phyloP scores from a whole-genome alignment of 64 coral and sea anemone genomes.

The Pocillopora verrucosa region DNA sequence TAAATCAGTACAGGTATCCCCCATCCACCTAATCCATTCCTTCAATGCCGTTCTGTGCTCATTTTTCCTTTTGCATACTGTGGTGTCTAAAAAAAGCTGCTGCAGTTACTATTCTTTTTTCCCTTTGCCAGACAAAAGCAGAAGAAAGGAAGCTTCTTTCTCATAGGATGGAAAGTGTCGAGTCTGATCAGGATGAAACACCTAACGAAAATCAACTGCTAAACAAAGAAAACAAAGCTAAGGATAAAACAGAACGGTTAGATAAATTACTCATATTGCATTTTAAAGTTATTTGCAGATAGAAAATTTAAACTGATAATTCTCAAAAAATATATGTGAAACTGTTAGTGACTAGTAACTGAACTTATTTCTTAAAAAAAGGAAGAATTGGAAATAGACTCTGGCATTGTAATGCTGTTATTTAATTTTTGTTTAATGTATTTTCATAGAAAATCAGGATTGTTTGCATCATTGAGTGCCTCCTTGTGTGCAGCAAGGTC shows the following conservation, averaged over 20 bases:
- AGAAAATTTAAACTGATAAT: too few relatives aligned
- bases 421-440: neutral
- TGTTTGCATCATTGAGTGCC: constrained; percentile 60
- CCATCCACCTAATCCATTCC: too few relatives aligned
- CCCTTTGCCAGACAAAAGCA: constrained; percentile 30
- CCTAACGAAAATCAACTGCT: constrained; percentile 44
- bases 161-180: constrained; percentile 17
- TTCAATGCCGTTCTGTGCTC: neutral
- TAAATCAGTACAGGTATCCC: too few relatives aligned
- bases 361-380: too few relatives aligned
- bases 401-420: too few relatives aligned
- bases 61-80: neutral
- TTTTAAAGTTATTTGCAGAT: too few relatives aligned
- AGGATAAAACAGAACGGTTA: constrained; percentile 41
- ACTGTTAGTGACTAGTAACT: too few relatives aligned
- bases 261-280: neutral
- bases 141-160: constrained; percentile 53
- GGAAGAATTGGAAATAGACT: too few relatives aligned
- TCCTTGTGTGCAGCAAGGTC: constrained; percentile 56
- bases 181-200: constrained; percentile 41
- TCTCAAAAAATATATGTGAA: too few relatives aligned
- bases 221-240: constrained; percentile 24
- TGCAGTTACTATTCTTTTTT: neutral
- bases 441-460: constrained; percentile 54
- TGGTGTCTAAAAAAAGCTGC: neutral